Conservation (phyloP, 2,113 vertebrate genomes). For the Puntigrus tetrazona region DNA sequence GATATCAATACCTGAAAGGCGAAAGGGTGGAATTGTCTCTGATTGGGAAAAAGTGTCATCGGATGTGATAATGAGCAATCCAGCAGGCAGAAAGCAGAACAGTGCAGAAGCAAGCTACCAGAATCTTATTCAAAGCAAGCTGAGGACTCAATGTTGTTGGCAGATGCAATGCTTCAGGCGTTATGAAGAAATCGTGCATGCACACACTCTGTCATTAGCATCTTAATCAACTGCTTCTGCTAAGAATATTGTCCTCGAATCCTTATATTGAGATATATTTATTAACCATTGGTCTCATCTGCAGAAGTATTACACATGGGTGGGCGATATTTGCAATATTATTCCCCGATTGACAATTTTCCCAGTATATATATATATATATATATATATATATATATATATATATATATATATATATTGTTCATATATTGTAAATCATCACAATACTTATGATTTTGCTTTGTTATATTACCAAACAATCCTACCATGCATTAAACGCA, state of each 20-base stretch:
- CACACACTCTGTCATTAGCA: conserved; percentile 22
- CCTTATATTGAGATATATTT: not conserved
- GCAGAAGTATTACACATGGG: conserved; percentile 17
- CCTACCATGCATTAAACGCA: not conserved
- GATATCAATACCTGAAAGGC: conserved; percentile 16
- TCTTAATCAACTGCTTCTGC: conserved; percentile 27
- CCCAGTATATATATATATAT: not conserved
- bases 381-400: too few relatives aligned
- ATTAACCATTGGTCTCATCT: not conserved
- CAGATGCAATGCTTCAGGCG: not conserved
- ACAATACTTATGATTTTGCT: not conserved
- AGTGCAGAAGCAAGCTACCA: not conserved
- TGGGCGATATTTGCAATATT: not conserved
- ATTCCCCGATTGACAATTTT: not conserved
- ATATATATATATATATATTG: too few relatives aligned
- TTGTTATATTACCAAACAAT: not conserved
- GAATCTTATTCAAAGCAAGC: not conserved
- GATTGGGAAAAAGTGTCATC: conserved; percentile 8
- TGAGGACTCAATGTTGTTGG: not conserved
- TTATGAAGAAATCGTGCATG: not conserved
- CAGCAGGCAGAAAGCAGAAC: not conserved
- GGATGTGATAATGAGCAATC: not conserved
- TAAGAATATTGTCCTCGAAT: conserved; percentile 9
- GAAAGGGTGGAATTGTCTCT: not conserved
- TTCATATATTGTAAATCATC: too few relatives aligned